Base-by-base conservation (phyloP, 2,113 vertebrate species). In the Tachysurus vachellii region DNA sequence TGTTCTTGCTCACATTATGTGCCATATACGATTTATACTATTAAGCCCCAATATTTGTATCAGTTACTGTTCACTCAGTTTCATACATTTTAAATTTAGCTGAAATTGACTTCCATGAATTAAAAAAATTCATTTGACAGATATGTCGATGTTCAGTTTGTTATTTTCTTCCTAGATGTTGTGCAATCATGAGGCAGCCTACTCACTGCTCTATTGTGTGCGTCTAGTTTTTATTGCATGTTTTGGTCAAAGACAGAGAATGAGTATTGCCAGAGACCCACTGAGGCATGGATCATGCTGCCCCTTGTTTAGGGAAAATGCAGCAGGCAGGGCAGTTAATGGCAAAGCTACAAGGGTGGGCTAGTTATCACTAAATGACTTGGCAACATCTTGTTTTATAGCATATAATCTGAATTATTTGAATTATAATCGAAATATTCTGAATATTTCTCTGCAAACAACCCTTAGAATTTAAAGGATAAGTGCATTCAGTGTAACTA, bases 1-100 rank as follows among this genome's bases (percentile, higher is more conserved):
- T 8, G 12, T 83, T 82, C 76, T 68, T 47, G 23, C n/a, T 71
- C 70, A 21, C 31, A n/a, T 53, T 28, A 42, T 54, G 81, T 28
- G 31, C 66, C 21, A 44, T 56, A 47, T 82, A 77, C 57, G 17
- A 79, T 66, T 84, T 83, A 70, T 68, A 44, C 53, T 26, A 36
- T 14, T 19, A 47, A 47, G 42, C 11, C 4, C 23, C 11, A 26
- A 10, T 21, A 75, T 75, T 50, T 26, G 12, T 26, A 13, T 50
- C 11, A 50, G 10, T 23, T 75, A 13, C 13, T 53, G 12, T 36
- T 36, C 66, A 44, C 16, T 44, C 19, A 44, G 8, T 17, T 44
- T 17, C 36, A 70, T 73, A 4, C 70, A 73, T 21, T 44, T 21
- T 44, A 44, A 21, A 73, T 44, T 23, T 17, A 0, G 9, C 9